These are phyloP conservation scores for Lepidocyrtinus sp. DNA, from an alignment of 2,888 invertebrate genomes.

Conservation along the genomic window DNA sequence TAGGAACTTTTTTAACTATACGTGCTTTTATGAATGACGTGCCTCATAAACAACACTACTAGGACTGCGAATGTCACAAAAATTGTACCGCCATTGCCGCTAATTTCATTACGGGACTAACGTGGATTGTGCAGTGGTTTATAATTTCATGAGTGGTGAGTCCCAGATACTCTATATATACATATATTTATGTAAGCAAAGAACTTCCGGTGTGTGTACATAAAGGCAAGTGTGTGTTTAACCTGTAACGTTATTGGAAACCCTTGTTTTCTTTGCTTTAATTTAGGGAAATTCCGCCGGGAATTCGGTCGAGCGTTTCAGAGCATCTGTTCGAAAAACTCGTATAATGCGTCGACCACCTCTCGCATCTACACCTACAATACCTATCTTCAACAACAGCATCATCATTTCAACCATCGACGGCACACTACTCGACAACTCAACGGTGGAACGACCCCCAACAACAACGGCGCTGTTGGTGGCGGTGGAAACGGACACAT, in stretches of 20 bases:
- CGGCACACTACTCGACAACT: not conserved
- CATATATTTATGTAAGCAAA: not conserved
- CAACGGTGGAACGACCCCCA: not conserved
- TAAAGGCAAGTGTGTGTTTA: not conserved
- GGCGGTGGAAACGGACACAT: conserved; percentile 8
- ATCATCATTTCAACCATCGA: conserved; percentile 12
- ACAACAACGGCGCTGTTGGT: not conserved
- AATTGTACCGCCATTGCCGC: no score
- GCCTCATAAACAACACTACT: no score
- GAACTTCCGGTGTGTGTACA: not conserved
- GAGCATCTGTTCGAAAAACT: conserved; percentile 11
- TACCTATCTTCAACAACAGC: not conserved
- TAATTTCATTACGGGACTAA: no score
- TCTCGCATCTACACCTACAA: conserved; percentile 14
- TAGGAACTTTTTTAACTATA: no score
- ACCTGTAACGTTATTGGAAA: not conserved
- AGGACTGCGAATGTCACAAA: no score
- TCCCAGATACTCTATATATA: not conserved
- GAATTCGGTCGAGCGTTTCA: conserved; percentile 5
- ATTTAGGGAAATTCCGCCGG: not conserved
- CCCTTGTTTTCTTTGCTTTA: not conserved
- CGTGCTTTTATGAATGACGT: no score
- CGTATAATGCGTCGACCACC: not conserved
- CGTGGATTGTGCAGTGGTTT: no score
- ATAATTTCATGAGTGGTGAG: not conserved